Conservation (phyloP, 2,888 invertebrate genomes). For the Caenorhabditis doughertyi region DNA sequence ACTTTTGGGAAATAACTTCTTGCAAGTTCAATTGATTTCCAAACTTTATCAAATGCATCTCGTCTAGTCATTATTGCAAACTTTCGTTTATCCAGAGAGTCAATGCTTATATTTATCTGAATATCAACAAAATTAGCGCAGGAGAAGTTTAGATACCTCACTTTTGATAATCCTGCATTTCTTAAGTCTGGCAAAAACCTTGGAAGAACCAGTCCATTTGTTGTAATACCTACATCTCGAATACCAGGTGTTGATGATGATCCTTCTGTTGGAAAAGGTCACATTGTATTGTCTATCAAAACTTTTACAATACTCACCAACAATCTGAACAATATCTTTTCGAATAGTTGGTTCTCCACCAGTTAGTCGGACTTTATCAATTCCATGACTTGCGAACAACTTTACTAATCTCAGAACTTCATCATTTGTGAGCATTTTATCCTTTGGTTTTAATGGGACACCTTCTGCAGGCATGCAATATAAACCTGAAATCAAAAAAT, state of each 20-base stretch:
- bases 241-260: conserved; percentile 85
- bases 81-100: conserved; percentile 90
- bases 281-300: too few relatives aligned
- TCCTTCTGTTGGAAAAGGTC: conserved; percentile 61
- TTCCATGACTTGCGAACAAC: conserved; percentile 93
- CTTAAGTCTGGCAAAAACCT: conserved; percentile 89
- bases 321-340: conserved; percentile 90
- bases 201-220: conserved; percentile 93
- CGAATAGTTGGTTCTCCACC: conserved; percentile 97
- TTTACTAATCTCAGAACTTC: conserved; percentile 90
- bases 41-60: conserved; percentile 91
- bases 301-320: conserved; percentile 85
- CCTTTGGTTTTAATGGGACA: conserved; percentile 89
- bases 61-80: conserved; percentile 93
- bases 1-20: conserved; percentile 88
- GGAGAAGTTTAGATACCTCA: too few relatives aligned
- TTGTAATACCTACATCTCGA: conserved; percentile 92
- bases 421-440: conserved; percentile 88
- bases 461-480: conserved; percentile 99
- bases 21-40: conserved; percentile 92
- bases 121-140: too few relatives aligned
- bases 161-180: conserved; percentile 89
- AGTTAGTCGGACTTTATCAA: conserved; percentile 90
- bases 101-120: conserved; percentile 92
- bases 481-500: conserved; percentile 68